Base-by-base conservation (phyloP, 1,140 invertebrate genomes). In the Caerostris darwini region DNA sequence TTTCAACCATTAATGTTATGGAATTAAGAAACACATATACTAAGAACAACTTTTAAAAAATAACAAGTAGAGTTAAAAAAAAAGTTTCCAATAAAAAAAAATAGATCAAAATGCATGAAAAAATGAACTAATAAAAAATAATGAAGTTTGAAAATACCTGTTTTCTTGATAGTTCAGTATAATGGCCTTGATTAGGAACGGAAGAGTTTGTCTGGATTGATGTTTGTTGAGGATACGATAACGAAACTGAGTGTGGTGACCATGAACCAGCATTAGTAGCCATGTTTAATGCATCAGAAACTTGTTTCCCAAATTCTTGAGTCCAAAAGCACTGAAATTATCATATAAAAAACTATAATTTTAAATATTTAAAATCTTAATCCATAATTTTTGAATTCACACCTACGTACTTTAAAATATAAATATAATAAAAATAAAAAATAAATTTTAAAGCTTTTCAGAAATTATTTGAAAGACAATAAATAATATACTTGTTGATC, bases 261-360 rank as follows among this genome's bases (percentile, higher is more conserved):
- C 91, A 93, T 7, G 91, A 93, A 56, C 61, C 61, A 67, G 85
- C 85, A 90, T 53, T 90, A 17, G 69, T 89, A 54, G 67, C 92
- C 87, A 89, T 90, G 50, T 82, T 94, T 34, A 94, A 81, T 50
- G 93, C 87, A 83, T 94, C 93, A 5, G 67, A 82, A 56, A 89
- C 86, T 82, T 94, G 86, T 58, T 94, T 94, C 2, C 87, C 77
- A 82, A 94, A 89, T 83, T 94, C 93, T 5, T 81, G 86, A 56
- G 86, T 61, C 86, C 93, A 94, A 83, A 93, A 93, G 17, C 57
- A 71, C 54, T 69, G 34, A 69, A 90, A 77, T 53, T 54, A 90
- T 64, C 7, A 10, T 10, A 50, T 5, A 50, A 7, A 10, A 12
- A 14, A 67, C 64, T 67, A n/a, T 34, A 54, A 7, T 50, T 81